phyloP scores from a whole-genome alignment of 1,140 invertebrate genomes.

The Drosophila trapezifrons region DNA sequence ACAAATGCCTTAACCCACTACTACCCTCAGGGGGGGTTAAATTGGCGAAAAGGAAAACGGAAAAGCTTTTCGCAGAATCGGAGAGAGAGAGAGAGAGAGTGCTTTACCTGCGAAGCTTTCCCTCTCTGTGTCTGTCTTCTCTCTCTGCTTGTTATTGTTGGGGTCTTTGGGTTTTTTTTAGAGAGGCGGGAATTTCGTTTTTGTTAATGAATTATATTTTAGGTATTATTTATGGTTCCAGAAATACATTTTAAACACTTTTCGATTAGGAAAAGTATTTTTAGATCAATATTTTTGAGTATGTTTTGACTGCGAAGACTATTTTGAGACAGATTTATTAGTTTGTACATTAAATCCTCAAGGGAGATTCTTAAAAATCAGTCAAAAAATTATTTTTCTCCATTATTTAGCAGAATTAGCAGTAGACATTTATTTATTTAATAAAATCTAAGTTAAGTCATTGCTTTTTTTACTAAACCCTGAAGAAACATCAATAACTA shows the following conservation, averaged over 20 bases:
- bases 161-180: slow-evolving; percentile 17
- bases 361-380: background rate
- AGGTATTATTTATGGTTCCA: background rate
- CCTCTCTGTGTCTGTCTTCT: background rate
- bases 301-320: background rate
- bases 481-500: no score
- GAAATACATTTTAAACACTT: slow-evolving; percentile 1
- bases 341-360: background rate
- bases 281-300: background rate
- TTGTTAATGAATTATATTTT: slow-evolving; percentile 17
- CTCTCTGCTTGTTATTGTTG: slow-evolving; percentile 37
- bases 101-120: slow-evolving; percentile 37
- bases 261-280: background rate
- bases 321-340: background rate
- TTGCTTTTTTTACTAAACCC: no score
- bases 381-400: no score
- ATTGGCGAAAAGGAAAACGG: slow-evolving; percentile 24
- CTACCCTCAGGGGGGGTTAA: slow-evolving; percentile 13
- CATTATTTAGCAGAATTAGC: no score
- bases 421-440: no score
- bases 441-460: no score
- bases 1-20: slow-evolving; percentile 66
- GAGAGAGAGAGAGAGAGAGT: slow-evolving; percentile 16
- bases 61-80: slow-evolving; percentile 48
- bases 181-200: slow-evolving; percentile 42